Evolutionary conservation across 2,888 invertebrate genomes (phyloP).

Genomic region (Pecten maximus): DNA sequence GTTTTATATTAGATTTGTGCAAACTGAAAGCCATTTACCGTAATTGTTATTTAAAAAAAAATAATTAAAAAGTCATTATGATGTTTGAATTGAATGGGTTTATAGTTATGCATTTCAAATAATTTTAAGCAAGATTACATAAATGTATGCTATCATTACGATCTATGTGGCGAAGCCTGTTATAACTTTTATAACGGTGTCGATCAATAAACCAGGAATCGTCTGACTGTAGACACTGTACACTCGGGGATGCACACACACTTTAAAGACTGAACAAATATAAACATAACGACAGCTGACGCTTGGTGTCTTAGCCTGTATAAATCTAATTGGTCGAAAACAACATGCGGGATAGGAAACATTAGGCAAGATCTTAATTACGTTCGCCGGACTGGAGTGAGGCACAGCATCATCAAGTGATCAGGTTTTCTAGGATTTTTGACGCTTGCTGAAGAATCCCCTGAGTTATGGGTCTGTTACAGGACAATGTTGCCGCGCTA

Average conservation of each 20-base stretch:
- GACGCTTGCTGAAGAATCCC: neutral
- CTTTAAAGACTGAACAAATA: neutral
- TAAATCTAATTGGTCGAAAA: neutral
- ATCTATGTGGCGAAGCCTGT: neutral
- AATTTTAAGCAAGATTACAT: neutral
- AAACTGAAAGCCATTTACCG: no score
- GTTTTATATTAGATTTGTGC: no score
- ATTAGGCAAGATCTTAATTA: slow-evolving; percentile 8
- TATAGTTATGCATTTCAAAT: neutral
- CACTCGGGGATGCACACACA: neutral
- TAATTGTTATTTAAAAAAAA: no score
- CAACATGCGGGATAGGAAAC: slow-evolving; percentile 3
- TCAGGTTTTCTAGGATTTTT: neutral
- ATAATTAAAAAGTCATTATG: neutral
- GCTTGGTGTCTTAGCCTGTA: neutral
- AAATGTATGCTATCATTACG: neutral
- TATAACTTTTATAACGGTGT: neutral
- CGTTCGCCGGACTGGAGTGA: neutral
- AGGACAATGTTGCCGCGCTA: neutral
- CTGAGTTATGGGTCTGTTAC: neutral
- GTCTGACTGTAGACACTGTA: neutral
- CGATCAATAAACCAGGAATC: neutral
- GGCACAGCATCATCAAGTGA: neutral
- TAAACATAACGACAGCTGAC: neutral
- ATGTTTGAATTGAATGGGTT: neutral